These are phyloP conservation scores for Malthinus seriepunctatus DNA, from an alignment of 2,888 invertebrate species.

Conservation along the genomic window DNA sequence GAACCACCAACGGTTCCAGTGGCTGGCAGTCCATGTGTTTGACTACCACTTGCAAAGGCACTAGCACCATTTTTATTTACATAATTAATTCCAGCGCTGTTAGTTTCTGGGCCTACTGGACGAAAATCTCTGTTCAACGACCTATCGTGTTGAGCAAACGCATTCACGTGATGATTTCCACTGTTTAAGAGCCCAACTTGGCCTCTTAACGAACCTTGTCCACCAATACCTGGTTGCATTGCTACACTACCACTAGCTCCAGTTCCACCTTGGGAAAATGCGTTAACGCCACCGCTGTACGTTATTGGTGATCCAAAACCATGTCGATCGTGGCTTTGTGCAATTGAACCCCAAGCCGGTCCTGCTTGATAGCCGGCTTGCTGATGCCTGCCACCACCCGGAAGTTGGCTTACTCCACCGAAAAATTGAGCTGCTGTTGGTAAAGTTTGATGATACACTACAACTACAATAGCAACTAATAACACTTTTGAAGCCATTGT, in stretches of 20 bases:
- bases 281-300: not conserved
- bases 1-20: too few species aligned
- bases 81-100: too few species aligned
- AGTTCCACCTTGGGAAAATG: not conserved
- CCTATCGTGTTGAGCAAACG: too few species aligned
- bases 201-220: slow-evolving; percentile 10
- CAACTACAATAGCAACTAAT: not conserved
- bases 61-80: slow-evolving; percentile 11
- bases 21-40: too few species aligned
- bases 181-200: too few species aligned
- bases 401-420: slow-evolving; percentile 5
- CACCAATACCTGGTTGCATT: slow-evolving; percentile 11
- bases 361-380: too few species aligned
- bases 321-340: slow-evolving; percentile 1
- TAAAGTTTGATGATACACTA: not conserved
- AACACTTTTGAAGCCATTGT: not conserved
- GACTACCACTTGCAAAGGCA: slow-evolving; percentile 12
- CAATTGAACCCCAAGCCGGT: slow-evolving; percentile 17
- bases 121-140: too few species aligned
- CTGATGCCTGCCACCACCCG: slow-evolving; percentile 14
- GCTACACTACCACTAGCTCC: not conserved
- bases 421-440: slow-evolving; percentile 7
- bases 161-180: too few species aligned
- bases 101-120: too few species aligned
- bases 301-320: not conserved